Conservation (phyloP, 2,888 invertebrate genomes). For the Metallyticus violacea region DNA sequence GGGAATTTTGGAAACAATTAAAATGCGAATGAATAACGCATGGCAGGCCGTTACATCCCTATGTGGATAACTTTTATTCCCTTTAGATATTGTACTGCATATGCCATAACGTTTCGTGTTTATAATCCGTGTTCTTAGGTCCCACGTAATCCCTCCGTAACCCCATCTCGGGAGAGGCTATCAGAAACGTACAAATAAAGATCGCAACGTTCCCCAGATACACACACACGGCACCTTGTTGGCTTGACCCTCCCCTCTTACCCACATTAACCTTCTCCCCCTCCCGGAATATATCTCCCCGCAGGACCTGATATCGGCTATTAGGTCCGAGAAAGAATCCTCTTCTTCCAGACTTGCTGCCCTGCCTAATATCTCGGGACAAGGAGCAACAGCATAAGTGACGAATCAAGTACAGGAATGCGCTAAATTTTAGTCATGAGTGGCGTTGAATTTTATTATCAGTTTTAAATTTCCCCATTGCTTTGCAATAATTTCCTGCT, state of each 20-base stretch:
- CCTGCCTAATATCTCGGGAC: background rate
- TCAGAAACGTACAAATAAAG: background rate
- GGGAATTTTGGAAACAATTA: too few species aligned
- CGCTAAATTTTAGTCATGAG: too few species aligned
- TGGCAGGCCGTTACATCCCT: too few species aligned
- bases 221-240: background rate
- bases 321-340: background rate
- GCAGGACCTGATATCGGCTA: constrained; percentile 2
- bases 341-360: background rate
- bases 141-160: background rate
- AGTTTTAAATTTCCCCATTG: too few species aligned
- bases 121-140: background rate
- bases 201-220: too few species aligned
- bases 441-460: too few species aligned
- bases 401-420: too few species aligned
- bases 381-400: too few species aligned
- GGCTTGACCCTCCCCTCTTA: background rate
- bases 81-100: background rate
- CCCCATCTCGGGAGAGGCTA: background rate
- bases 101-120: background rate
- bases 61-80: background rate
- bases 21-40: too few species aligned
- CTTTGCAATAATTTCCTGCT: too few species aligned
- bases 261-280: background rate
- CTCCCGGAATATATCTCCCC: background rate